These are phyloP conservation scores for Arizona elegans DNA, from an alignment of 2,113 vertebrate genomes.

Conservation along the genomic window DNA sequence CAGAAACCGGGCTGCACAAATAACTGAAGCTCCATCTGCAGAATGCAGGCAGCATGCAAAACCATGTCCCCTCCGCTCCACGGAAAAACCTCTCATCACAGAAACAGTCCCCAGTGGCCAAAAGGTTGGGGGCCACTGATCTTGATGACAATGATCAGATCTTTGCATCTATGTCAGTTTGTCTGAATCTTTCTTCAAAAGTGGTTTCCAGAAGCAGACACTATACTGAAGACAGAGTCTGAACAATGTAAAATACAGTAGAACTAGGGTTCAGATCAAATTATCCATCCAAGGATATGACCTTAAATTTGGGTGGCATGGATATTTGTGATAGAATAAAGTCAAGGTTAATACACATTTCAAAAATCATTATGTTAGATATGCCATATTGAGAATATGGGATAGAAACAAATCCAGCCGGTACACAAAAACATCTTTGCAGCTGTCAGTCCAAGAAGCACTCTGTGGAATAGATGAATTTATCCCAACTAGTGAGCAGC, in stretches of 20 bases:
- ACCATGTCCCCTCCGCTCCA: rapidly evolving
- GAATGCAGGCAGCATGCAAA: too few species aligned
- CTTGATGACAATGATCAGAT: neutral
- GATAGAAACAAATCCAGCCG: too few species aligned
- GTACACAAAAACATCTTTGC: too few species aligned
- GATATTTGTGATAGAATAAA: neutral
- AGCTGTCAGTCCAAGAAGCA: too few species aligned
- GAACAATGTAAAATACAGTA: neutral
- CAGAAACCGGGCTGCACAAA: too few species aligned
- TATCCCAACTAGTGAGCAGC: too few species aligned
- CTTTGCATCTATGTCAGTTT: neutral
- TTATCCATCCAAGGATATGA: neutral
- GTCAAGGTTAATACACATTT: neutral
- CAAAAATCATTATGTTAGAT: neutral
- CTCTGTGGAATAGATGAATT: too few species aligned
- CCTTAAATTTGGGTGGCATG: neutral
- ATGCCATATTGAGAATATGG: too few species aligned
- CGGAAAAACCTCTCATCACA: too few species aligned
- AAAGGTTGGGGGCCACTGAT: too few species aligned
- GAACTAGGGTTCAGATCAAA: neutral
- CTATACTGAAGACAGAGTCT: neutral
- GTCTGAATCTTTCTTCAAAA: neutral
- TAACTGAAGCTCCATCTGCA: too few species aligned
- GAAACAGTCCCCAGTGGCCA: too few species aligned
- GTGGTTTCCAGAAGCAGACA: neutral